Evolutionary conservation across 2,888 invertebrate genomes (phyloP), one percentile per base, ranked within the genome.

Genomic region (Plutella xylostella): DNA sequence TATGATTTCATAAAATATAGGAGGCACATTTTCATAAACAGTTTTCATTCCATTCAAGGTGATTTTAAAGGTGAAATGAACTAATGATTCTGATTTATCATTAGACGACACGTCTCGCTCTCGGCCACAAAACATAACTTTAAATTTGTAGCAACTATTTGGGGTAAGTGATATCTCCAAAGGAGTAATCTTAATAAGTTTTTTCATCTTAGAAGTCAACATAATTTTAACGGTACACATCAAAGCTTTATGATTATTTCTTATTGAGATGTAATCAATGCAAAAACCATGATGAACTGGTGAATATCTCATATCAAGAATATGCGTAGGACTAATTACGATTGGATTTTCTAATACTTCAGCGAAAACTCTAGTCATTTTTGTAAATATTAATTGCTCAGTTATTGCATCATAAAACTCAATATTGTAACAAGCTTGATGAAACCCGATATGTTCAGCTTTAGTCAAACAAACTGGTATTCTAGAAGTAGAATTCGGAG

Each of bases 41-140:
- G 56, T 31, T 52, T 63, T 56, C 47, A 62, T 47, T 2, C 76
- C 78, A 30, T 45, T 46, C 11, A 71, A 46, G 38, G 61, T 52
- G 43, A 80, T 67, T 65, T 80, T 72, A 21, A 79, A 54, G 3
- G 73, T 76, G 51, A 78, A 72, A 61, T 72, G 65, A 21, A 58
- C 70, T 14, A 67, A 60, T 37, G 73, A 63, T 4, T 72, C 59
- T 1, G 45, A 43, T 30, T 55, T 52, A 19, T 51, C 45, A 17
- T 43, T 38, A 11, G 15, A 31, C 31, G 19, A 49, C 22, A 11
- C 55, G 48, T 58, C 58, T 51, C 54, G 60, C 9, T 68, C 64
- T 51, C 54, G 60, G 11, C 68, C 64, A 55, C 73, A 79, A 28
- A 65, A 54, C 33, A 45, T 61, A 1, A 80, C 65, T 30, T 47